Base-by-base conservation (phyloP, 1,140 invertebrate species). In the Dysdera silvatica region DNA sequence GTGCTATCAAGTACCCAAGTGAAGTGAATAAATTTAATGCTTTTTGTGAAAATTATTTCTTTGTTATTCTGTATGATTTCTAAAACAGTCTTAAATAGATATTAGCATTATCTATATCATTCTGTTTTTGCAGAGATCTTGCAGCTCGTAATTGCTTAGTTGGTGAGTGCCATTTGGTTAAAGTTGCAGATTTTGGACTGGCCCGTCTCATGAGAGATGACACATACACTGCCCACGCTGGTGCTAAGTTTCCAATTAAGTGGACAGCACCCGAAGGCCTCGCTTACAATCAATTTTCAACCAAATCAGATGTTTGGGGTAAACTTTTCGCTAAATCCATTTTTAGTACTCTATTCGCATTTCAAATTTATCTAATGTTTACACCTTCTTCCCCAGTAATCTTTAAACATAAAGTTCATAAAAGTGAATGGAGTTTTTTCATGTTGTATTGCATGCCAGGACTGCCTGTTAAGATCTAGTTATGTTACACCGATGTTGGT, bases 241-340 rank as follows among this genome's bases (percentile, higher is more conserved):
- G 95, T 43, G 94, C 94, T 59, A 98, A 98, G 80, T 98, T 99
- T 79, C 95, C 96, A 32, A 99, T 99, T 72, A 99, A 99, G 77
- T 99, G 96, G 96, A 98, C 96, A 3, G 95, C 96, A 32, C 96
- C 96, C 3, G 96, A 99, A 79, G 96, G 96, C 41, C 80, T 99
- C 68, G 96, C 95, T 7, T 99, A 96, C 76, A 99, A 99, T 78
- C 95, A 95, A 75, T 99, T 99, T 79, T 96, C 92, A 66, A 98
- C 95, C 31, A 98, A 97, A 77, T 81, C 79, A 14, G 82, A 84
- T 71, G 81, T 83, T 29, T 81, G 81, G 82, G 78, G 77, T 80
- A 68, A 62, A 71, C 67, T n/a, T n/a, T n/a, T n/a, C n/a, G n/a
- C n/a, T n/a, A n/a, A n/a, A n/a, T n/a, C n/a, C n/a, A n/a, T n/a